Evolutionary conservation across 1,140 invertebrate species (phyloP), one percentile per base, ranked within the genome.

Genomic region (Drosophila ambigua): DNA sequence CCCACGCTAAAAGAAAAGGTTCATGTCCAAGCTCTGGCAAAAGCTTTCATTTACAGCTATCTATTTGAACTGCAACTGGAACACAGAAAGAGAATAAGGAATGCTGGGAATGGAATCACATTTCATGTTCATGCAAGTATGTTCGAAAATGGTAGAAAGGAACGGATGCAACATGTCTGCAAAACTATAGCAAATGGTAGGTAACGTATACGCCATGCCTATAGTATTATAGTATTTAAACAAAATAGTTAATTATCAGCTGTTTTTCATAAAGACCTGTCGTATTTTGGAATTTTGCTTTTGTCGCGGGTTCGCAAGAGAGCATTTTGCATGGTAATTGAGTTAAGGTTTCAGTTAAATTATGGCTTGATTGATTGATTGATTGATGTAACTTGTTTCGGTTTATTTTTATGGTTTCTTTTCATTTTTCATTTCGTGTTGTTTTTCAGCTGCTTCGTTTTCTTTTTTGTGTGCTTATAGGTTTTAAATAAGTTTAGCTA

Each of bases 401-500:
- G 16, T 63, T 54, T 66, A 48, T 46, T 55, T 66, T 74, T 59
- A 39, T 20, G 20, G 20, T 54, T 57, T 53, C 35, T 13, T 8
- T 46, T 28, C 51, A 48, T 13, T 31, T 41, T 57, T 35, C 31
- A 28, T 39, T 13, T 39, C 35, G 35, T 39, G 13, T 39, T 1
- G 35, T 13, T 2, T 52, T n/a, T 48, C 35, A 35, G 67, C 67
- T 60, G 49, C 28, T 26, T 67, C 72, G 53, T 49, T 48, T 65
- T 31, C 23, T 66, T 52, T 43, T 45, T 35, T 61, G 60, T 5
- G 45, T 57, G 16, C 58, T 68, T 53, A 2, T 45, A n/a, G 46
- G 50, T n/a, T 57, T 74, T 52, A 69, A 58, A 77, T 80, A 69
- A 79, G 77, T 87, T 91, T 92, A 92, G 81, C 90, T 91, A 91